A percentile compares a stretch with the other conserved stretches of the same genome.
phyloP scores from a whole-genome alignment of 2,113 vertebrate species.

The Haemorhous mexicanus region DNA sequence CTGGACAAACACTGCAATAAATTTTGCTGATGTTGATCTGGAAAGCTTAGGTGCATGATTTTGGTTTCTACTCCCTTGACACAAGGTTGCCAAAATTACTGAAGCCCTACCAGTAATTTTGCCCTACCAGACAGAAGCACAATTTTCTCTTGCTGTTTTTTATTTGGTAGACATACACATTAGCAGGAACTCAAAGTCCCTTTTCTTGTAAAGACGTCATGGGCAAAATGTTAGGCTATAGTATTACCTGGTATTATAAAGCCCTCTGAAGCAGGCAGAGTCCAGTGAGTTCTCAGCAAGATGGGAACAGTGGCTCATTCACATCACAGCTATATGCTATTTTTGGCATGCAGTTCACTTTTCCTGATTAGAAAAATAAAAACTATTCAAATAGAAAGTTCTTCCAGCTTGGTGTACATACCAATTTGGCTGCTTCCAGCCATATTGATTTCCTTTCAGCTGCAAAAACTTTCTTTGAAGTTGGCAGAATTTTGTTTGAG shows the following conservation, averaged over 20 bases:
- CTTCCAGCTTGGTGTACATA: not conserved
- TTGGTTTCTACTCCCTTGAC: not conserved
- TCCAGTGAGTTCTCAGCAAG: constrained; percentile 37
- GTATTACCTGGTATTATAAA: constrained; percentile 40
- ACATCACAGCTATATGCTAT: constrained; percentile 30
- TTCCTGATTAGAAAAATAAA: constrained; percentile 25
- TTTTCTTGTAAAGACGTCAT: constrained; percentile 35
- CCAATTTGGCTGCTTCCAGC: not conserved
- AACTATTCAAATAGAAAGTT: not conserved
- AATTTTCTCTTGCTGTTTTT: not conserved
- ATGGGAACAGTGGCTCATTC: constrained; percentile 34
- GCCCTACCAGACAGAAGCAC: not conserved
- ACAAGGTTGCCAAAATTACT: not conserved
- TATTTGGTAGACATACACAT: not conserved
- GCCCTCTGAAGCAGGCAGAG: not conserved
- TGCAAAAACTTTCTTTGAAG: not conserved
- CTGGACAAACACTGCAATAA: not conserved
- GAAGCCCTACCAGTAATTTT: not conserved
- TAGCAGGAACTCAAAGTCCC: constrained; percentile 40
- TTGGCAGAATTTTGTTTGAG: not conserved
- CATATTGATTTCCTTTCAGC: not conserved
- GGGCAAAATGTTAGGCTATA: constrained; percentile 50
- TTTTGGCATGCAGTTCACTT: constrained; percentile 17
- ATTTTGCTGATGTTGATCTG: not conserved
- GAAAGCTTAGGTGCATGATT: not conserved